Evolutionary conservation across 2,113 vertebrate genomes (phyloP), one percentile per base, ranked within the genome.

Genomic region (Burhinus oedicnemus): DNA sequence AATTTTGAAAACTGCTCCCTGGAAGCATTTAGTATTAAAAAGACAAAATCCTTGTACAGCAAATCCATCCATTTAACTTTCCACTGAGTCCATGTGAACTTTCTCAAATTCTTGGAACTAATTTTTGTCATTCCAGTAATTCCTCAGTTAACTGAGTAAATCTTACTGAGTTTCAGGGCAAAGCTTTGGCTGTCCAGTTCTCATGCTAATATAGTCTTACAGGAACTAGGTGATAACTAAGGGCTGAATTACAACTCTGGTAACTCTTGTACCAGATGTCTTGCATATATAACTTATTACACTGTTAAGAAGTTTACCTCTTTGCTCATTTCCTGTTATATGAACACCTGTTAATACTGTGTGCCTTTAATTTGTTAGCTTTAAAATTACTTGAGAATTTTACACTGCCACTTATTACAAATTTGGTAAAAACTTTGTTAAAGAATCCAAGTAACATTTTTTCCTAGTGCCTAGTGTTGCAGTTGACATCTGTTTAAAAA

Each of bases 291-390:
- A 36, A 87, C 90, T 97, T 93, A 84, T 23, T 38, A 96, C 74
- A 92, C 97, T 93, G 95, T 93, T 97, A 90, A 92, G 75, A 97
- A 97, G 68, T 96, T 95, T 95, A 94, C 92, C 95, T 96, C 96
- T 71, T 60, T 95, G 95, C 95, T 97, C 92, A 44, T 96, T 78
- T 97, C 94, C 89, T 97, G 71, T 96, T 95, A 95, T 83, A 94
- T 18, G 85, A 97, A 96, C 95, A 93, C 97, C 83, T 97, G 94
- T 96, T 97, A 96, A 97, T 96, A 95, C 89, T 97, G 97, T 91
- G 98, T 98, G 98, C 98, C 98, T 98, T 98, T 98, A 81, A 97
- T 98, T 97, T 95, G 85, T 97, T 98, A 97, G 96, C 97, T 98
- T 97, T 98, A 98, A 97, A 96, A 75, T 80, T 94, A 98, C 95